Evolutionary conservation across 2,797 vertebrate genomes (phyloP), one percentile per base, ranked within the genome.

Genomic region (Steatocranus sp.): DNA sequence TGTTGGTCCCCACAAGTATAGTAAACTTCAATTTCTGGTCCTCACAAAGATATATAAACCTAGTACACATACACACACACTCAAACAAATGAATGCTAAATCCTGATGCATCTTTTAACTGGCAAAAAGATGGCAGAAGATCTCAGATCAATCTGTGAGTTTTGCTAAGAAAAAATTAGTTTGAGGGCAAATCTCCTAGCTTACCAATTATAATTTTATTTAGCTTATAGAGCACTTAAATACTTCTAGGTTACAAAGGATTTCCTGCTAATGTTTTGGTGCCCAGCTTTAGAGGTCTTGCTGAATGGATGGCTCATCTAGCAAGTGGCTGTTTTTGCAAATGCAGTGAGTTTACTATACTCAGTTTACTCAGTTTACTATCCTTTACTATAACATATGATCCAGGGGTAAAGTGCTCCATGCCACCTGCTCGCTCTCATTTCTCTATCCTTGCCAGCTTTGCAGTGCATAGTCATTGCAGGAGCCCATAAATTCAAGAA

Each of bases 401-500:
- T 27, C 7, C 9, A 46, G 23, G 41, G 23, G 41, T 43, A 27
- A 70, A 46, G 41, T 46, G 66, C 25, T 27, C 15, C 9, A 46
- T 70, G 23, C 23, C 38, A 70, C 12, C 38, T 41, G 8, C 23
- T 70, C 15, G 11, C 9, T 7, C 66, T 27, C 15, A 11, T 17
- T 70, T 70, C 38, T 70, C 2, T 46, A 43, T 43, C 20, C 41
- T 46, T 70, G 38, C 14, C 38, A 70, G 38, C 2, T 27, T 46
- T 70, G 23, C 23, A 18, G 15, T 46, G 23, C 4, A 70, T 23
- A 27, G 23, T 0, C 0, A 25, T 27, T 3, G 8, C 41, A 70
- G 66, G 41, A 25, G 15, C 66, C 66, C 25, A 46, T 43, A 30
- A 46, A 46, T 70, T 46, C 66, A 46, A 70, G 38, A 46, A 70